Evolutionary conservation across 2,888 invertebrate species (phyloP).

Genomic region (Autographa gamma): DNA sequence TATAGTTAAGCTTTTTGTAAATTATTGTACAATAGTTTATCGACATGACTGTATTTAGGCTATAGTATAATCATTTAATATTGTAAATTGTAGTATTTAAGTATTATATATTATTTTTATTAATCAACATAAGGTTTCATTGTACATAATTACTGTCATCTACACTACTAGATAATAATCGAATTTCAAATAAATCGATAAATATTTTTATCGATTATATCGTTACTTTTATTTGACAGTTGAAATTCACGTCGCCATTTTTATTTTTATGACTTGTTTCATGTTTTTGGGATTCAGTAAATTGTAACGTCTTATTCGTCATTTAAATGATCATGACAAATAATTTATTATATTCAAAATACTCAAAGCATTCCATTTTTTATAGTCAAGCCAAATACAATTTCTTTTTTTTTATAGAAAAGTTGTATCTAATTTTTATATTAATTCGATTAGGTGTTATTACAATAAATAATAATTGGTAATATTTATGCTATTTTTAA

Average conservation of each 20-base stretch:
- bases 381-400: slow-evolving; percentile 69
- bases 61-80: slow-evolving; percentile 70
- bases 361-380: slow-evolving; percentile 68
- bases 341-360: slow-evolving; percentile 62
- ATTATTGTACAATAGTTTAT: slow-evolving; percentile 86
- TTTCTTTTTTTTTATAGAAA: slow-evolving; percentile 59
- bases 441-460: slow-evolving; percentile 74
- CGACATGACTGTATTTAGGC: slow-evolving; percentile 82
- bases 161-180: slow-evolving; percentile 61
- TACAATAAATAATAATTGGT: slow-evolving; percentile 68
- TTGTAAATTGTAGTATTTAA: slow-evolving; percentile 71
- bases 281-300: slow-evolving; percentile 29
- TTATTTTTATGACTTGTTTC: slow-evolving; percentile 26
- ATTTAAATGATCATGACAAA: slow-evolving; percentile 62
- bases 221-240: slow-evolving; percentile 45
- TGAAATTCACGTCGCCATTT: slow-evolving; percentile 51
- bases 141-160: slow-evolving; percentile 78
- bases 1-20: slow-evolving; percentile 86
- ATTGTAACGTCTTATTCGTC: slow-evolving; percentile 39
- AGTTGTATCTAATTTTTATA: slow-evolving; percentile 67
- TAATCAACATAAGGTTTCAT: slow-evolving; percentile 80
- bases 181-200: slow-evolving; percentile 55
- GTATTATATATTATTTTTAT: slow-evolving; percentile 80
- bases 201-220: slow-evolving; percentile 23
- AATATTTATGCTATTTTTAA: slow-evolving; percentile 82